Percentiles rank a stretch among this genome's conserved stretches.
phyloP scores from a whole-genome alignment of 2,113 vertebrate genomes.

The Caranx ignobilis region DNA sequence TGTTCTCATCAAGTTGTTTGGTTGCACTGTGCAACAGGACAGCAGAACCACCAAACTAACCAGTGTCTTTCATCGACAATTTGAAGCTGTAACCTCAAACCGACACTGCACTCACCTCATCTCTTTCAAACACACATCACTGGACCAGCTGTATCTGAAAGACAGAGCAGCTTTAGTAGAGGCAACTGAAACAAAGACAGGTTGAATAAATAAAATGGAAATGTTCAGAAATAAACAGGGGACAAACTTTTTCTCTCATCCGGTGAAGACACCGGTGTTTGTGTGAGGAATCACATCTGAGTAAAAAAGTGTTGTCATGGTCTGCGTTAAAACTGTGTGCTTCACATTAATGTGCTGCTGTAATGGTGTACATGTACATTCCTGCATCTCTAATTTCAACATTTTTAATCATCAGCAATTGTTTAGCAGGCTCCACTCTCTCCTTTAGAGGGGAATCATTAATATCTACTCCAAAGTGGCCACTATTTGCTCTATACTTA shows the following conservation, averaged over 20 bases:
- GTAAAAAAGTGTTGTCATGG: neutral
- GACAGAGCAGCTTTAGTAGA: neutral
- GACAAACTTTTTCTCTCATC: neutral
- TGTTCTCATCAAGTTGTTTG: no score
- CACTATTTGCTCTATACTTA: no score
- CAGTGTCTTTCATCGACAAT: neutral
- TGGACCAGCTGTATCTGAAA: slow-evolving; percentile 42
- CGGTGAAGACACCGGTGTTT: neutral
- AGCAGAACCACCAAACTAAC: neutral
- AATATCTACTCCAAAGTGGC: no score
- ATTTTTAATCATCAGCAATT: no score
- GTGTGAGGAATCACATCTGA: neutral
- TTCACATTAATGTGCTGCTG: no score
- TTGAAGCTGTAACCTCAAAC: neutral
- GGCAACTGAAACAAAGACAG: slow-evolving; percentile 7
- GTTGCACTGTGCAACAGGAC: neutral
- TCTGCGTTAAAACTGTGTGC: no score
- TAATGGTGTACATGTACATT: no score
- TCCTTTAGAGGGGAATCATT: no score
- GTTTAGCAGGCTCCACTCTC: no score
- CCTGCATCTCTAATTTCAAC: no score
- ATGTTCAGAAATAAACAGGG: neutral
- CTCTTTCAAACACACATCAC: slow-evolving; percentile 4
- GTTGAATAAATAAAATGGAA: neutral
- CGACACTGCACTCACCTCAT: slow-evolving; percentile 35